Base-by-base conservation (phyloP, 2,113 vertebrate species). In the Synodontis membranacea region DNA sequence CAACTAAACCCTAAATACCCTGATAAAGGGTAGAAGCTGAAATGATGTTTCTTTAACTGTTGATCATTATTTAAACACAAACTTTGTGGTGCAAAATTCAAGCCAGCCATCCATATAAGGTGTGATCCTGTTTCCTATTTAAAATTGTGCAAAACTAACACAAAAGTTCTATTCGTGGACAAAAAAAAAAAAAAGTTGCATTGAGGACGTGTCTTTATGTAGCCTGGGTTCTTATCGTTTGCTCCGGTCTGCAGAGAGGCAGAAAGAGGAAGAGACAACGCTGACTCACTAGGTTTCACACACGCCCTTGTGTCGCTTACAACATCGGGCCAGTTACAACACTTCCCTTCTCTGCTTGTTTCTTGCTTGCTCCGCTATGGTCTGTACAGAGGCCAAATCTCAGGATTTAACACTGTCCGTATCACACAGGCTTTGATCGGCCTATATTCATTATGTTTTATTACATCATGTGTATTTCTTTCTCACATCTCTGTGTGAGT, bases 201-300 rank as follows among this genome's bases (percentile, higher is more conserved):
- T 25, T 12, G 19, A 46, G 39, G 56, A 78, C n/a, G n/a, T 78
- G 84, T 39, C 19, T 39, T 50, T 17, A 60, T 50, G 12, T 50
- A 64, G 31, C 19, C 0, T 44, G 46, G 54, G 58, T 39, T 25
- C 56, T 66, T 82, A 78, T 83, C 72, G 34, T 78, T 83, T 80
- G 62, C 68, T 86, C 76, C 85, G 68, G 75, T 64, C 87, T 66
- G 64, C 58, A 84, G 68, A 87, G 80, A 54, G 78, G 80, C 68
- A 88, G 54, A 88, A 89, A 87, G 88, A 87, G 90, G 89, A 91
- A 89, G 88, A 75, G 75, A 85, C 75, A 78, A 56, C 23, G 88
- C 89, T 88, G 91, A 91, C 87, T 91, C 91, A 91, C 70, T 39
- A 86, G 75, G 86, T 89, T 91, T 90, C 88, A 88, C 83, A 88